A percentile compares a stretch with the other conserved stretches of the same genome.
Evolutionary conservation across 2,888 invertebrate species (phyloP).

Genomic region (Mesoligia furuncula): DNA sequence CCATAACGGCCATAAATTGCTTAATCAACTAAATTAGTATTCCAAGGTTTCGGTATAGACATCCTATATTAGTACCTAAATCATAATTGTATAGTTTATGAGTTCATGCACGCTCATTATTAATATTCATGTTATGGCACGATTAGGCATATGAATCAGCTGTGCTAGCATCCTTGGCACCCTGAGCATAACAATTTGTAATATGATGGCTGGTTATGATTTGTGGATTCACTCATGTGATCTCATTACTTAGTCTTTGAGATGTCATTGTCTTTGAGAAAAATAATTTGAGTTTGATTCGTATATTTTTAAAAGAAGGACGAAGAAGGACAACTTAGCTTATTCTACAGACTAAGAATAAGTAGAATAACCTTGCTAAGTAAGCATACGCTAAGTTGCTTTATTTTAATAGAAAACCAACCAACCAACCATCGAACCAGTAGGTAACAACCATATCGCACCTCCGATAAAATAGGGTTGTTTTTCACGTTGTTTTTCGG

Average conservation of each 20-base stretch:
- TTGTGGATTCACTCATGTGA: not conserved
- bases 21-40: conserved; percentile 49
- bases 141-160: conserved; percentile 20
- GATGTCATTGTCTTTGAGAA: not conserved
- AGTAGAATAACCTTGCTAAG: too few species aligned
- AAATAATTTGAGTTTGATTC: not conserved
- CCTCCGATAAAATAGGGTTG: too few species aligned
- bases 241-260: not conserved
- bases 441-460: too few species aligned
- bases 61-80: conserved; percentile 20
- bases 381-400: too few species aligned
- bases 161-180: conserved; percentile 21
- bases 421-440: too few species aligned
- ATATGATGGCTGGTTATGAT: conserved; percentile 4
- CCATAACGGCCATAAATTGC: conserved; percentile 33
- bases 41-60: conserved; percentile 31
- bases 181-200: conserved; percentile 18
- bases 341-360: too few species aligned
- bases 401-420: too few species aligned
- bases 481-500: too few species aligned
- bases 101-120: conserved; percentile 23
- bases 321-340: too few species aligned
- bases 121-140: conserved; percentile 42
- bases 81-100: conserved; percentile 40
- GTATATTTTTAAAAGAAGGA: not conserved